Percentiles rank a stretch among this genome's conserved stretches.
These are phyloP conservation scores for Parnassius glacialis DNA, from an alignment of 2,888 invertebrate species.

Conservation along the genomic window DNA sequence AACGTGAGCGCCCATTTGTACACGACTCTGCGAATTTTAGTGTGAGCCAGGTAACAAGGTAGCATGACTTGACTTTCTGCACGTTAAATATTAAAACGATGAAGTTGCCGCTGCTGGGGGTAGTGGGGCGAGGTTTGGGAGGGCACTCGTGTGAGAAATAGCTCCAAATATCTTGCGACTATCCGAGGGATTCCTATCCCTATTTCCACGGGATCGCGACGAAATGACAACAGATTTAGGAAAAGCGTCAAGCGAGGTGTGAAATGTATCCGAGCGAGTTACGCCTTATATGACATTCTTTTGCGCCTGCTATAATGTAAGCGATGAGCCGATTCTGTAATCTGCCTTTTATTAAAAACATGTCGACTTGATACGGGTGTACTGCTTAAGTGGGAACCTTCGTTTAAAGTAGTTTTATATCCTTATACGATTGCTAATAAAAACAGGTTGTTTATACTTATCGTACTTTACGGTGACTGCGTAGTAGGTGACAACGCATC, in stretches of 20 bases:
- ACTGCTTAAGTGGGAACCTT: not conserved
- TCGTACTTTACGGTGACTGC: too few species aligned
- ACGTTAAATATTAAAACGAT: slow-evolving; percentile 69
- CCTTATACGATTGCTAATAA: too few species aligned
- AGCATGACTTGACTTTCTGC: slow-evolving; percentile 68
- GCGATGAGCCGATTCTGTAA: slow-evolving; percentile 65
- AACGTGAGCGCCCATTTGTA: slow-evolving; percentile 28
- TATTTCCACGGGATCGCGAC: slow-evolving; percentile 72
- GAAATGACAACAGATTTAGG: slow-evolving; percentile 80
- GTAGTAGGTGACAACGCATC: too few species aligned
- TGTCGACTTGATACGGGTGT: slow-evolving; percentile 43
- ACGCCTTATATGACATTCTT: slow-evolving; percentile 76
- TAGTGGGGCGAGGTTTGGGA: slow-evolving; percentile 30
- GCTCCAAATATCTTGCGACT: slow-evolving; percentile 71
- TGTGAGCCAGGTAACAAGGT: slow-evolving; percentile 49
- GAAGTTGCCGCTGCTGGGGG: slow-evolving; percentile 43
- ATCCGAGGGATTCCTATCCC: slow-evolving; percentile 70
- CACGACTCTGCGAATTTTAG: slow-evolving; percentile 28
- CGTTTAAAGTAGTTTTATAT: too few species aligned
- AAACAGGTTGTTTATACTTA: too few species aligned
- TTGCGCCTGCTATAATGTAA: slow-evolving; percentile 66
- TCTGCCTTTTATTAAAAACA: slow-evolving; percentile 76
- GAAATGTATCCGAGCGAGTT: slow-evolving; percentile 75
- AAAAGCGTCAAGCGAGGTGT: slow-evolving; percentile 77
- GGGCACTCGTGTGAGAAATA: slow-evolving; percentile 69